Evolutionary conservation across 2,888 invertebrate genomes (phyloP).

Genomic region (Leucozona laternaria): DNA sequence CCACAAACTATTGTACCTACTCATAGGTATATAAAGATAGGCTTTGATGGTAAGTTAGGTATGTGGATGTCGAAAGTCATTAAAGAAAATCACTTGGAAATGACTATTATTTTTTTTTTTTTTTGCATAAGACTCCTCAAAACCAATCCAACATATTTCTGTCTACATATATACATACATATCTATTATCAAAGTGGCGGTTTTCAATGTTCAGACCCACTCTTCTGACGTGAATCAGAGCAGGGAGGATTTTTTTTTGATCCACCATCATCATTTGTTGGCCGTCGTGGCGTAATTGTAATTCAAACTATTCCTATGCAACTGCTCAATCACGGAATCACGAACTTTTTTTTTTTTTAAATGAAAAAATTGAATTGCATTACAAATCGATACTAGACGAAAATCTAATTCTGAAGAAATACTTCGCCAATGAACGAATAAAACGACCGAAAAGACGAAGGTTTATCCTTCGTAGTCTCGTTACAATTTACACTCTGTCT

Average conservation of each 20-base stretch:
- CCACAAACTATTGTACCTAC: neutral
- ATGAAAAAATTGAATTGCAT: slow-evolving; percentile 52
- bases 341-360: slow-evolving; percentile 13
- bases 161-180: neutral
- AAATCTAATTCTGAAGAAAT: slow-evolving; percentile 52
- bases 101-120: slow-evolving; percentile 42
- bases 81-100: slow-evolving; percentile 58
- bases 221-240: slow-evolving; percentile 46
- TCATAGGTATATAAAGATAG: neutral
- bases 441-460: neutral
- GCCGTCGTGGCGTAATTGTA: slow-evolving; percentile 22
- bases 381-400: slow-evolving; percentile 47
- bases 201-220: neutral
- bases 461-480: neutral
- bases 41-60: too few relatives aligned
- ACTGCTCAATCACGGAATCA: slow-evolving; percentile 33
- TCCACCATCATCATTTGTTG: neutral
- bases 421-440: neutral
- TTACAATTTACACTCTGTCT: neutral
- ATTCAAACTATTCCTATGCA: slow-evolving; percentile 27
- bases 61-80: slow-evolving; percentile 40
- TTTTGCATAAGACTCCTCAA: neutral
- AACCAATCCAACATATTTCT: slow-evolving; percentile 9
- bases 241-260: neutral
- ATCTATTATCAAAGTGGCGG: slow-evolving; percentile 16